These are phyloP conservation scores for Neogale vison DNA, from an alignment of 2,113 vertebrate species.

Conservation along the genomic window DNA sequence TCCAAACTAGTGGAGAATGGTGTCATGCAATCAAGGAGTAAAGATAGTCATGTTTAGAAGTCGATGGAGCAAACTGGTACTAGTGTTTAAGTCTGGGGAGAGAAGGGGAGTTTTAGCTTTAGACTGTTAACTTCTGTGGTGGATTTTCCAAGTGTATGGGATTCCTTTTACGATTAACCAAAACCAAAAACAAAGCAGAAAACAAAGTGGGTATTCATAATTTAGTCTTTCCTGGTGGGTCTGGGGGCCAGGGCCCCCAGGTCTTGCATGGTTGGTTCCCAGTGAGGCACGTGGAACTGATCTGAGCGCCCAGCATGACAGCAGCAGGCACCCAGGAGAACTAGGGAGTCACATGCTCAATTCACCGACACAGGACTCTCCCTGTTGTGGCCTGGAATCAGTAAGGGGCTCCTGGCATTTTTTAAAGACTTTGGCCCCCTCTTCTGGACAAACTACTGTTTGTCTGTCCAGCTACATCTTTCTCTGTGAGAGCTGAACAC, in stretches of 20 bases:
- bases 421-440: neutral
- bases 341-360: fast-evolving
- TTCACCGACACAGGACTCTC: fast-evolving
- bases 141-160: neutral
- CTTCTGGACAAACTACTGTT: neutral
- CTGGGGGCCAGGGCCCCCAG: neutral
- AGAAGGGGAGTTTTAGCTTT: neutral
- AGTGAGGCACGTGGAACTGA: fast-evolving
- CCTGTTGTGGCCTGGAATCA: too few species aligned
- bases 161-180: neutral
- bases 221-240: neutral
- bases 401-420: neutral
- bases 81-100: neutral
- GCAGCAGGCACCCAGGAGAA: too few species aligned
- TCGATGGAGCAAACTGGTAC: neutral
- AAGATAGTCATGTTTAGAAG: neutral
- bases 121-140: neutral
- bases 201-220: neutral
- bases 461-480: too few species aligned
- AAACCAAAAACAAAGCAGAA: neutral
- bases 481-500: neutral
- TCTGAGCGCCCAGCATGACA: fast-evolving
- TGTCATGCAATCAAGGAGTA: neutral
- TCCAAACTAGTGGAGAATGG: neutral
- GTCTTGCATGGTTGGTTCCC: fast-evolving